Evolutionary conservation across 2,888 invertebrate genomes (phyloP), one percentile per base, ranked within the genome.

Genomic region (Papilio elwesi): DNA sequence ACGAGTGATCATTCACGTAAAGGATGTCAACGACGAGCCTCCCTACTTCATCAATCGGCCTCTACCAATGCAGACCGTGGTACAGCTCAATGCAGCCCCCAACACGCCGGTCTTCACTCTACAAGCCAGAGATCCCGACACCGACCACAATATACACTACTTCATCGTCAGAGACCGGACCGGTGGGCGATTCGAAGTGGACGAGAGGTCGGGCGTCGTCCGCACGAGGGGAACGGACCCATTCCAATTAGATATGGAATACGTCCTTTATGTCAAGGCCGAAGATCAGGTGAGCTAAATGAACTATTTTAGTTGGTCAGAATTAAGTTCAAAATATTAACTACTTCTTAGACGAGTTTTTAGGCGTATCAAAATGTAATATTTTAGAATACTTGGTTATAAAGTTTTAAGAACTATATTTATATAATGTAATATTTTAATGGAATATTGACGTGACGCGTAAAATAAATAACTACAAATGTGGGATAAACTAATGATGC

Each of bases 31-130:
- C 92, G 99, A 99, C 88, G 99, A 99, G 89, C 97, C 97, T 0
- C 98, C 99, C 0, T 98, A 98, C 90, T 99, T 99, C 94, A 97
- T 99, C 93, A 99, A 99, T 93, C 96, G 98, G 1, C 99, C 99
- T 0, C 93, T 98, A 77, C 99, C 99, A 16, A 99, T 99, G 98
- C 98, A 99, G 90, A 98, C 99, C 0, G 98, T 99, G 74, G 98
- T 99, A 0, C 98, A 99, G 85, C 95, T 98, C 70, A 99, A 99
- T 87, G 98, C 99, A 6, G 97, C 98, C 6, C 97, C 98, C 53
- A 99, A 98, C 88, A 98, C 98, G 0, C 98, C 98, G 7, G 98
- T 99, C 6, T 99, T 98, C 92, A 98, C 98, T n/a, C 95, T 99
- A 43, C 98, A 98, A 88, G 99, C 99, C 15, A 94, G 98, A 78